A percentile compares a stretch with the other conserved stretches of the same genome.
These are phyloP conservation scores for Andrena marginata DNA, from an alignment of 2,888 invertebrate species.

Conservation along the genomic window DNA sequence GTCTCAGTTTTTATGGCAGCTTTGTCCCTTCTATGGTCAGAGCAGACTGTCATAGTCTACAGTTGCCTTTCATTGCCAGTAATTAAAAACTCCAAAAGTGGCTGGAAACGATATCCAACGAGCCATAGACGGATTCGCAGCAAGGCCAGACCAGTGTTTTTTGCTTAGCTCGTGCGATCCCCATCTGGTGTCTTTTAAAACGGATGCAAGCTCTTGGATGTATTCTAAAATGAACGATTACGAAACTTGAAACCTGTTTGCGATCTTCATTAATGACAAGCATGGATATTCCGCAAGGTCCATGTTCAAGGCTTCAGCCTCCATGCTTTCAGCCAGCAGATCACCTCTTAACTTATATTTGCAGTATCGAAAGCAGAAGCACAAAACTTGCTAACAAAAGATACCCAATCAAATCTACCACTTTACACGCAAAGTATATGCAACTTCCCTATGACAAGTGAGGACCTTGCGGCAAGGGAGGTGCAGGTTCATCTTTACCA, in stretches of 20 bases:
- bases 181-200: constrained; percentile 11
- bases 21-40: not conserved
- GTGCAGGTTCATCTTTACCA: no score
- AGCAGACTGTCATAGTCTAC: not conserved
- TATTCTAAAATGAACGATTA: constrained; percentile 15
- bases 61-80: not conserved
- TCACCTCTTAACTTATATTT: constrained; percentile 4
- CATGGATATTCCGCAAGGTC: not conserved
- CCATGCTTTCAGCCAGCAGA: not conserved
- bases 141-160: constrained; percentile 8
- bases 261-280: not conserved
- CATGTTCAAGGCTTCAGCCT: not conserved
- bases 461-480: no score
- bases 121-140: not conserved
- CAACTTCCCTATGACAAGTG: no score
- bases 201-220: not conserved
- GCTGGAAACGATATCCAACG: not conserved
- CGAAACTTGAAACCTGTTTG: constrained; percentile 18
- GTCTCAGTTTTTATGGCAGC: not conserved
- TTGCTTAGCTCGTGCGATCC: not conserved
- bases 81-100: not conserved
- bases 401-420: not conserved
- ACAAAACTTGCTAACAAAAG: not conserved
- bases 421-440: no score
- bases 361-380: not conserved